These are phyloP conservation scores for Bellardia pandia DNA, from an alignment of 2,888 invertebrate species.

Conservation along the genomic window DNA sequence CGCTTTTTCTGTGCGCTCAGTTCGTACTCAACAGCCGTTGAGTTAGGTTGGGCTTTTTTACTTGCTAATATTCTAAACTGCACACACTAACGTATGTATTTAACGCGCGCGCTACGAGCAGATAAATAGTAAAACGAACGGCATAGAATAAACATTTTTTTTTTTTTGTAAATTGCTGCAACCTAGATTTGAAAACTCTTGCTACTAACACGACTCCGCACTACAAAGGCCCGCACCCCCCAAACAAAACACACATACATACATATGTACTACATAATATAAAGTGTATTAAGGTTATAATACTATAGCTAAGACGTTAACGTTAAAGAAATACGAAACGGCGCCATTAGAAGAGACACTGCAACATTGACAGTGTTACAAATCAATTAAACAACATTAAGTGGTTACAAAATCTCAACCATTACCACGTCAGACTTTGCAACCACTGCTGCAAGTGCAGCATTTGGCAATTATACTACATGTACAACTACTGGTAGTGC, in stretches of 20 bases:
- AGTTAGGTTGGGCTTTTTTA: constrained; percentile 79
- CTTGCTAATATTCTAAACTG: constrained; percentile 70
- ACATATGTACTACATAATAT: not conserved
- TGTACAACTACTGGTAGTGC: constrained; percentile 45
- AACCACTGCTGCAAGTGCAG: constrained; percentile 69
- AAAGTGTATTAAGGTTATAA: constrained; percentile 27
- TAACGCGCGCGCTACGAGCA: constrained; percentile 61
- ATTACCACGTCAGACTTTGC: constrained; percentile 64
- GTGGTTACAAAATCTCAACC: constrained; percentile 50
- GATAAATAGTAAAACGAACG: constrained; percentile 32
- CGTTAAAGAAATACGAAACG: not conserved
- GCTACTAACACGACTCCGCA: not conserved
- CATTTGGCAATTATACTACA: constrained; percentile 48
- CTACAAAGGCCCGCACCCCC: not conserved
- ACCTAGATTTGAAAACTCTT: constrained; percentile 61
- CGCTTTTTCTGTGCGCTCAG: constrained; percentile 80
- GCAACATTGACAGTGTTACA: constrained; percentile 44
- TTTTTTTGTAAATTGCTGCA: constrained; percentile 58
- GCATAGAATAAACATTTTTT: constrained; percentile 38
- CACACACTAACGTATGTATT: constrained; percentile 46
- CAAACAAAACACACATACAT: not conserved
- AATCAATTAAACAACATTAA: constrained; percentile 49
- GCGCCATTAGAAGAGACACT: constrained; percentile 24
- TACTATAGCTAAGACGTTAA: not conserved
- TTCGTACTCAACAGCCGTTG: constrained; percentile 82